phyloP scores from a whole-genome alignment of 2,797 vertebrate species.

The Rallus crepitans region DNA sequence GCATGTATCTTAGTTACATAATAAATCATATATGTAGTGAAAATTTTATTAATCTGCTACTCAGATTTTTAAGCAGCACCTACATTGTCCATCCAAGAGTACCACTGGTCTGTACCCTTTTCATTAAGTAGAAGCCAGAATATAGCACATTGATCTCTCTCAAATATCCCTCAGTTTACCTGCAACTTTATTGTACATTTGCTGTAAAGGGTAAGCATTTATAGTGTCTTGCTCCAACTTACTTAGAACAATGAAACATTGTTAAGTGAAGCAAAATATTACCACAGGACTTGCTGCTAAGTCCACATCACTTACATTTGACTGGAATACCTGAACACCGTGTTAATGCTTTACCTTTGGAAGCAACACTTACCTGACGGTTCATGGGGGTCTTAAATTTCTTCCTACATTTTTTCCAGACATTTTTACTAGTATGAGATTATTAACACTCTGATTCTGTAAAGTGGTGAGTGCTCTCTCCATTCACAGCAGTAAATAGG shows the following conservation, averaged over 20 bases:
- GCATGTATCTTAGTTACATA: conserved; percentile 30
- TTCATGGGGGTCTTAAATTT: background rate
- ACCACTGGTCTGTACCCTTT: background rate
- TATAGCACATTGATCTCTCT: background rate
- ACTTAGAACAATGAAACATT: background rate
- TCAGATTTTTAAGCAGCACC: background rate
- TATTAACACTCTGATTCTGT: background rate
- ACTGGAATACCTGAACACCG: background rate
- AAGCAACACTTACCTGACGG: background rate
- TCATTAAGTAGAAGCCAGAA: background rate
- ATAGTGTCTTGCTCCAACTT: background rate
- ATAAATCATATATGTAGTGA: background rate
- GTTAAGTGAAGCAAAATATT: background rate
- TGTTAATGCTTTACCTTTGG: background rate
- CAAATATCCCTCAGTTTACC: background rate
- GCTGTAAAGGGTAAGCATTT: background rate
- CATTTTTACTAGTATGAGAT: background rate
- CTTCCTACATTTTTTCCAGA: background rate
- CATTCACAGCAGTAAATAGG: background rate
- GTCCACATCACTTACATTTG: background rate
- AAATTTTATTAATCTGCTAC: background rate
- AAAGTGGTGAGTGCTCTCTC: background rate
- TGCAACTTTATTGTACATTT: background rate
- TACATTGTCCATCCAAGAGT: background rate
- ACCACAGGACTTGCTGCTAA: background rate